phyloP scores from a whole-genome alignment of 2,888 invertebrate species.

The Rhagonycha lutea region DNA sequence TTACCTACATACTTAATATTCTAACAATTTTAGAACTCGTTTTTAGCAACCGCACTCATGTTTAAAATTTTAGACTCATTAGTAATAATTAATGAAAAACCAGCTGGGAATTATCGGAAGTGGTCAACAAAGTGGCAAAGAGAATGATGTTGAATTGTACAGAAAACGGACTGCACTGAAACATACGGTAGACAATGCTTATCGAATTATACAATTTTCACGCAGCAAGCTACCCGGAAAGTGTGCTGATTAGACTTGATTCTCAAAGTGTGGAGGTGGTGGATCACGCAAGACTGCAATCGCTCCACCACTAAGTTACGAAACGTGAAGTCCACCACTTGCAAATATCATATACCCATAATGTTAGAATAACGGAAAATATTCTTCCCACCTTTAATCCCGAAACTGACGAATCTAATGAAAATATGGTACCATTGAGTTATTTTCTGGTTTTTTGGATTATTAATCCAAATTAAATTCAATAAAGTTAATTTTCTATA shows the following conservation, averaged over 20 bases:
- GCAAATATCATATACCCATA: background rate
- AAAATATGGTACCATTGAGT: too few relatives aligned
- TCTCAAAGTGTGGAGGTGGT: background rate
- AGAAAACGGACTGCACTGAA: background rate
- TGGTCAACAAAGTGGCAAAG: background rate
- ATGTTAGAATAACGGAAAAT: too few relatives aligned
- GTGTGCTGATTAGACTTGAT: background rate
- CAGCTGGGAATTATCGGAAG: background rate
- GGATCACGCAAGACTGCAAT: background rate
- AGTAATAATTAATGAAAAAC: too few relatives aligned
- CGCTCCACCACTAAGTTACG: background rate
- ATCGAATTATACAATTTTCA: background rate
- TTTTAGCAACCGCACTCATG: too few relatives aligned
- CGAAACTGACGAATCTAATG: too few relatives aligned
- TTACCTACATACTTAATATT: too few relatives aligned
- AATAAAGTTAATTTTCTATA: too few relatives aligned
- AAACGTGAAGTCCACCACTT: background rate
- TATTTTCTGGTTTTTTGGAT: too few relatives aligned
- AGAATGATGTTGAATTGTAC: background rate
- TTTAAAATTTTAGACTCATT: too few relatives aligned
- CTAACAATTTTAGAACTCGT: too few relatives aligned
- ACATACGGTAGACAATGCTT: background rate
- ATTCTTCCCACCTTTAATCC: too few relatives aligned
- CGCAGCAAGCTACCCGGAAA: background rate
- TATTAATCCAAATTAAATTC: too few relatives aligned